Evolutionary conservation across 2,113 vertebrate genomes (phyloP), one percentile per base, ranked within the genome.

Genomic region (Emydura subglobosa): DNA sequence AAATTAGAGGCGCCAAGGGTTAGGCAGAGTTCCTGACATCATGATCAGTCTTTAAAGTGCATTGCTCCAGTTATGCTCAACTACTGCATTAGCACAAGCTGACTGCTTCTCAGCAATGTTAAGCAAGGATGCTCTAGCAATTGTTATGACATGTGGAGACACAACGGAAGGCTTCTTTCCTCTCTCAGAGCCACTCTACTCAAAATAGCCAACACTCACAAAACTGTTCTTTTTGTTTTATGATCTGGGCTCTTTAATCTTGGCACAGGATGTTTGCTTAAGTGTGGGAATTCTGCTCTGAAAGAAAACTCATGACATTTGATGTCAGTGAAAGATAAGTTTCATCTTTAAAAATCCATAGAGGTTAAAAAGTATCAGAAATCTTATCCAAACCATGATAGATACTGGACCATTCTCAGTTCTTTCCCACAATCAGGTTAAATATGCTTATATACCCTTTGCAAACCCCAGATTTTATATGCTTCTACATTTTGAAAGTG

Each of bases 1-100:
- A 88, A 83, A 83, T 34, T 96, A 94, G 51, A 88, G 87, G 88
- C 0, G 25, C 78, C 51, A 96, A 91, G 89, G 44, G 89, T 93
- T 82, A 94, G 13, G 85, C 54, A 44, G 4, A 53, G 39, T 27
- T 91, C 34, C 1, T 2, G 9, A 74, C 55, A 74, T 59, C n/a
- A 17, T 47, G 44, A 59, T 79, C 93, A 85, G 61, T 3, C 10
- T 88, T 53, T 53, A 29, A 87, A 80, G 39, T 55, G 31, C 82
- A 82, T 72, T 34, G 29, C 49, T 89, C 85, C 57, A 81, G 59
- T 54, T 76, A 53, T 29, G 11, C 49, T 78, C 80, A 7, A 59
- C 49, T 68, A 91, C 54, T 1, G 2, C 2, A 21, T 0, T 1
- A 57, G 89, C 16, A 34, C 51, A 16, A 2, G 42, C 7, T 44